Conservation (phyloP, 2,888 invertebrate species). For the Pristionchus arcanus region DNA sequence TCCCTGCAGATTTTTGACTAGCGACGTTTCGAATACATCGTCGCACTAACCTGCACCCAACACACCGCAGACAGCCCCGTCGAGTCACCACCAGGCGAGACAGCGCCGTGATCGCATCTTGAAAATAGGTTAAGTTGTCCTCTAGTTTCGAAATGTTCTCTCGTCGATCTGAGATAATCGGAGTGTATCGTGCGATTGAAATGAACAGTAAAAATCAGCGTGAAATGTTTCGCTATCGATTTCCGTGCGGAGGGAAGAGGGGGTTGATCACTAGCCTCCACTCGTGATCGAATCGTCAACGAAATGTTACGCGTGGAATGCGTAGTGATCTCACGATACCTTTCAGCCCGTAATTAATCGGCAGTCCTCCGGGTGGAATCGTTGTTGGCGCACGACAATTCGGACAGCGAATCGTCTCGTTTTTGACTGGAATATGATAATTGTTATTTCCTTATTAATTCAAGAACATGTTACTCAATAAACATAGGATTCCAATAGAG, state of each 20-base stretch:
- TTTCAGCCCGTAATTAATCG: constrained; percentile 55
- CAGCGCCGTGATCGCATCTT: constrained; percentile 48
- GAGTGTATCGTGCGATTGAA: too few species aligned
- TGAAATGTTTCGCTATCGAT: background rate
- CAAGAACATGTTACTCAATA: too few species aligned
- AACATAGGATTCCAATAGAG: too few species aligned
- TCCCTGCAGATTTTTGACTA: constrained; percentile 16
- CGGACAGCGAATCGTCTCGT: constrained; percentile 55
- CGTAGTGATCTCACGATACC: too few species aligned
- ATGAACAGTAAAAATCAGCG: too few species aligned
- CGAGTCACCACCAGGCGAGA: constrained; percentile 51
- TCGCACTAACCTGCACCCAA: constrained; percentile 42
- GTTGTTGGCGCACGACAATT: constrained; percentile 51
- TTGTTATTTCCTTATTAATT: too few species aligned
- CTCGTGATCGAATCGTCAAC: too few species aligned
- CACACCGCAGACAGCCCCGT: constrained; percentile 36
- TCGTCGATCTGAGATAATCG: background rate
- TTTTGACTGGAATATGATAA: constrained; percentile 25
- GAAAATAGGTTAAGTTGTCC: background rate
- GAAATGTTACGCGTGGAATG: too few species aligned
- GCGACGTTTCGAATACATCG: background rate
- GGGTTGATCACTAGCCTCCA: too few species aligned
- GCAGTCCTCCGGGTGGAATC: constrained; percentile 53
- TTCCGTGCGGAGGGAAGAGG: too few species aligned
- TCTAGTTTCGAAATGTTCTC: background rate